phyloP scores from a whole-genome alignment of 2,888 invertebrate species.

The Thera obeliscata region DNA sequence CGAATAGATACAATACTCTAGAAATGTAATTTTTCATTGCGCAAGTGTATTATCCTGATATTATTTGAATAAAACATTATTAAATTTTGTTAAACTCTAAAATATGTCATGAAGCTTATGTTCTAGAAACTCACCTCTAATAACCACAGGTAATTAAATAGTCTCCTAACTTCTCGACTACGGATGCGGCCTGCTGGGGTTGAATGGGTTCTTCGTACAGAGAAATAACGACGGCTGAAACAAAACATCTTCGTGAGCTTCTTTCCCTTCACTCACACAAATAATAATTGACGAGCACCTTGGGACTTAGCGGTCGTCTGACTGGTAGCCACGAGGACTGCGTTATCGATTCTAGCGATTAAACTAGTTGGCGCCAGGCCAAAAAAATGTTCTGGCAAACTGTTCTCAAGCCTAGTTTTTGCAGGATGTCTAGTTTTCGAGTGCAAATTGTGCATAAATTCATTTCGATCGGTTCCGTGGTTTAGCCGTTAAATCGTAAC shows the following conservation, averaged over 20 bases:
- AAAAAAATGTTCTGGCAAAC: too few species aligned
- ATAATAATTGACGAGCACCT: not conserved
- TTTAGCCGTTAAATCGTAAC: too few species aligned
- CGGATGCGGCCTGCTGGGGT: constrained; percentile 98
- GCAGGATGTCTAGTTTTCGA: too few species aligned
- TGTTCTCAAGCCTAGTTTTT: too few species aligned
- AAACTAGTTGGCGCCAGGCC: too few species aligned
- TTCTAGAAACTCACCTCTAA: constrained; percentile 87
- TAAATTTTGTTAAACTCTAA: not conserved
- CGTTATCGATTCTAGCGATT: too few species aligned
- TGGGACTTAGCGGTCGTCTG: not conserved
- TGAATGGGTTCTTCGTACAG: constrained; percentile 98
- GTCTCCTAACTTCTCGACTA: constrained; percentile 98
- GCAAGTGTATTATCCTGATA: not conserved
- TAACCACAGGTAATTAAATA: constrained; percentile 98
- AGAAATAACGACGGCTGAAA: constrained; percentile 96
- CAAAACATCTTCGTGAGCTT: constrained; percentile 52
- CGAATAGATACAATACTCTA: not conserved
- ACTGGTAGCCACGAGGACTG: not conserved
- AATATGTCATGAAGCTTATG: not conserved
- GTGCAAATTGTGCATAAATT: too few species aligned
- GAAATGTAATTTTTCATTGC: not conserved
- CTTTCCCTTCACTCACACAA: not conserved
- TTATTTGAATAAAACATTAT: not conserved
- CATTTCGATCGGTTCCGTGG: too few species aligned